Evolutionary conservation across 1,140 invertebrate genomes (phyloP).

Genomic region (Lordiphosa collinella): DNA sequence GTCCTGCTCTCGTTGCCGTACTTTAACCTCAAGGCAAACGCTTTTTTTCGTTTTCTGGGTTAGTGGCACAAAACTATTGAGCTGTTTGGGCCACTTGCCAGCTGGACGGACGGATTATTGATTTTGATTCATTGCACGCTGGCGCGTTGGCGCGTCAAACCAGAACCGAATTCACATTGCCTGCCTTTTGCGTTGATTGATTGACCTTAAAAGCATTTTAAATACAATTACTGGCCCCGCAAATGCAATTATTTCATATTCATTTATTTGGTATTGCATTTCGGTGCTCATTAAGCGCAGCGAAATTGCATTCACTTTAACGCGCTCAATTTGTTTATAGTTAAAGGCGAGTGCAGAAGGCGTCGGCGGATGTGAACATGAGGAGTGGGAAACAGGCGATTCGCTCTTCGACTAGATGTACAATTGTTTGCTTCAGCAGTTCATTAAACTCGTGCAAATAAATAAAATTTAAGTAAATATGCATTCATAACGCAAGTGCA

Average conservation of each 20-base stretch:
- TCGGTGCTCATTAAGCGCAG: slow-evolving; percentile 3
- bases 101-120: too few species aligned
- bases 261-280: slow-evolving; percentile 56
- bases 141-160: slow-evolving; percentile 2
- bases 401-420: slow-evolving; percentile 35
- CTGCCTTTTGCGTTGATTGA: slow-evolving; percentile 46
- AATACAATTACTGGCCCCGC: slow-evolving; percentile 36
- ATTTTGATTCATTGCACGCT: not conserved
- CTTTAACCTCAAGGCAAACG: slow-evolving; percentile 43
- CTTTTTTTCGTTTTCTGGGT: slow-evolving; percentile 36
- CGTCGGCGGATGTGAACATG: not conserved
- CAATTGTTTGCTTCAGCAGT: slow-evolving; percentile 40
- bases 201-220: slow-evolving; percentile 60
- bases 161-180: slow-evolving; percentile 8
- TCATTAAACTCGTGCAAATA: slow-evolving; percentile 68
- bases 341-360: slow-evolving; percentile 21
- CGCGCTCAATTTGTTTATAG: slow-evolving; percentile 16
- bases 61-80: slow-evolving; percentile 55
- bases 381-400: slow-evolving; percentile 16
- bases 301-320: slow-evolving; percentile 37
- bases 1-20: slow-evolving; percentile 45
- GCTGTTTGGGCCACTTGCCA: not conserved
- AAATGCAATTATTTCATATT: slow-evolving; percentile 35
- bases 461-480: slow-evolving; percentile 36
- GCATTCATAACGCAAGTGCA: slow-evolving; percentile 9